phyloP scores from a whole-genome alignment of 1,140 invertebrate species.

The Temnothorax curvispinosus region DNA sequence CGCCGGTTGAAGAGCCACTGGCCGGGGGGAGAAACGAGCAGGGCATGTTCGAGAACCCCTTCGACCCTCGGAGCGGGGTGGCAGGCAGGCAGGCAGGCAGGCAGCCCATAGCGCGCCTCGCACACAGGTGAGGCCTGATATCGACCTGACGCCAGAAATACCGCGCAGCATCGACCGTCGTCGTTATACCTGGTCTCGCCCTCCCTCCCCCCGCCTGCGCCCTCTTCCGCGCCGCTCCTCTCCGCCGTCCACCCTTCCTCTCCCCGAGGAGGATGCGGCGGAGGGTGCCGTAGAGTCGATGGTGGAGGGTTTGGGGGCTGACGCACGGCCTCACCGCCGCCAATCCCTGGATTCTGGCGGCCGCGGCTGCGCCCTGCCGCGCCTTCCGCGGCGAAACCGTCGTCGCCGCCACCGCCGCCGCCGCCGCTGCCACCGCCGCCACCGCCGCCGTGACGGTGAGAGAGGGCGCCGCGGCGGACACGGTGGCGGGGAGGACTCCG shows the following conservation, averaged over 20 bases:
- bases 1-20: conserved; percentile 44
- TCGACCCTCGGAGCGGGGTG: conserved; percentile 9
- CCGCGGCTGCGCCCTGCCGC: conserved; percentile 78
- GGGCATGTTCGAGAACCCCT: conserved; percentile 62
- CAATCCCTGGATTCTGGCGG: conserved; percentile 78
- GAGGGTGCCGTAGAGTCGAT: conserved; percentile 66
- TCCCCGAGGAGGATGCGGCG: conserved; percentile 16
- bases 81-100: not conserved
- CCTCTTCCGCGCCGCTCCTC: conserved; percentile 1
- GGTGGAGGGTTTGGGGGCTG: conserved; percentile 78
- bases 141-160: conserved; percentile 86
- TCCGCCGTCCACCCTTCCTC: conserved; percentile 27
- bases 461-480: conserved; percentile 70
- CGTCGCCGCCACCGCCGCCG: conserved; percentile 71
- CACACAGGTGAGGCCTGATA: conserved; percentile 83
- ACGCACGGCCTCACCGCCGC: conserved; percentile 73
- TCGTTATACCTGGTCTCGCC: conserved; percentile 78
- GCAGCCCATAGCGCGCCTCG: conserved; percentile 60
- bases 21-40: not conserved
- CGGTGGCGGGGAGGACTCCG: conserved; percentile 86
- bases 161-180: conserved; percentile 85
- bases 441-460: conserved; percentile 40
- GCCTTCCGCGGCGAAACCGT: conserved; percentile 28
- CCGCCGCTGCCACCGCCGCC: not conserved
- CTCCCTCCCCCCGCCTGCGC: conserved; percentile 36